Conservation (phyloP, 2,797 vertebrate genomes). For the Manis javanica region DNA sequence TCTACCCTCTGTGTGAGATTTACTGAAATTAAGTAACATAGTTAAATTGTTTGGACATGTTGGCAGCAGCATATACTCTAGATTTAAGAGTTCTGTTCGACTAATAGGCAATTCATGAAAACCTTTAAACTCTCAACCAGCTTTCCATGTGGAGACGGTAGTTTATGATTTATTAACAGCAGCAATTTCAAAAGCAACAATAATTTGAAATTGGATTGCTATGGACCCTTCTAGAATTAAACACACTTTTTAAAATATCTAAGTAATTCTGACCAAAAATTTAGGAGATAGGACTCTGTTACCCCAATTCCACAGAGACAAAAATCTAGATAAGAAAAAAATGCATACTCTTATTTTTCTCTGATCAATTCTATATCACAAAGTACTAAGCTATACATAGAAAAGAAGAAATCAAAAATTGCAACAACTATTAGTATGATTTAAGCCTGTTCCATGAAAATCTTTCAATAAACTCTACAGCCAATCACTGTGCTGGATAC, state of each 20-base stretch:
- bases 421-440: not conserved
- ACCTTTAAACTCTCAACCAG: not conserved
- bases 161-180: not conserved
- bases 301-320: not conserved
- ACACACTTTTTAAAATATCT: not conserved
- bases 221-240: not conserved
- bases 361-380: not conserved
- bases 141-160: not conserved
- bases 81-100: not conserved
- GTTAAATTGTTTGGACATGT: not conserved
- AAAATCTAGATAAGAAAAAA: not conserved
- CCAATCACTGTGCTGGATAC: not conserved
- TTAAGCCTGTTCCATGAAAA: not conserved
- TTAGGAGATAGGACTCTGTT: not conserved
- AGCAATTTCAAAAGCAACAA: not conserved
- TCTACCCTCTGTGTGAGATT: not conserved
- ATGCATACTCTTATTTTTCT: not conserved
- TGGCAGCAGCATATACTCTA: not conserved
- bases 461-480: not conserved
- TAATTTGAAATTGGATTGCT: not conserved
- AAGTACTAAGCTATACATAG: not conserved
- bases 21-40: not conserved
- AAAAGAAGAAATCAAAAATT: not conserved
- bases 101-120: not conserved
- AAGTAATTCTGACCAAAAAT: not conserved